phyloP scores from a whole-genome alignment of 1,140 invertebrate species.

The Whitmania pigra region DNA sequence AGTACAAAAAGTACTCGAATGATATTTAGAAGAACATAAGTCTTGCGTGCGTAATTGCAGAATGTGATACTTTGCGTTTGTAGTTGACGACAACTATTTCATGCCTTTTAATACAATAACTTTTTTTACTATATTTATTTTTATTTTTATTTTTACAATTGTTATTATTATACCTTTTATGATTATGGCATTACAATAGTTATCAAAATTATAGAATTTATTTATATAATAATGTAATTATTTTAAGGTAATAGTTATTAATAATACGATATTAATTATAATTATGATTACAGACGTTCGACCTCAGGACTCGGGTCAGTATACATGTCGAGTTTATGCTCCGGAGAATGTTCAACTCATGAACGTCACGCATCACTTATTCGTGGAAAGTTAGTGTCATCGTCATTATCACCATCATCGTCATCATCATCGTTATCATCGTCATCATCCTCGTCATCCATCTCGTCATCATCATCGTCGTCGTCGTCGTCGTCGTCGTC shows the following conservation, averaged over 20 bases:
- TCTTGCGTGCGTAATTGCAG: neutral
- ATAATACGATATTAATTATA: neutral
- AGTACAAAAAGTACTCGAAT: neutral
- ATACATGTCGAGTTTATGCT: neutral
- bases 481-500: neutral
- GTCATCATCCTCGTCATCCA: neutral
- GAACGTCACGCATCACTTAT: neutral
- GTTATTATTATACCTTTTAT: no score
- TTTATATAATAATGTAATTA: no score
- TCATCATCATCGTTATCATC: constrained; percentile 6
- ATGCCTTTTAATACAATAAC: no score
- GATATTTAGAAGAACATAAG: neutral
- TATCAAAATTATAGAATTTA: no score
- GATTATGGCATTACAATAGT: no score
- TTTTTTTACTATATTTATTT: no score
- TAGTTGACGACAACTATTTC: no score
- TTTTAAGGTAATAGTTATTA: no score
- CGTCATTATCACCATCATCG: constrained; percentile 2
- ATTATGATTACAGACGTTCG: constrained; percentile 1
- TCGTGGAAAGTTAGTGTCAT: constrained; percentile 11
- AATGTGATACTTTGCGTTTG: no score
- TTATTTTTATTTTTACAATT: no score
- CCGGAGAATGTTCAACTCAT: neutral
- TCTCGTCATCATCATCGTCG: neutral
- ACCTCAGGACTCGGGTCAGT: constrained; percentile 1